phyloP scores from a whole-genome alignment of 1,140 invertebrate species.

The Orchesella cincta region DNA sequence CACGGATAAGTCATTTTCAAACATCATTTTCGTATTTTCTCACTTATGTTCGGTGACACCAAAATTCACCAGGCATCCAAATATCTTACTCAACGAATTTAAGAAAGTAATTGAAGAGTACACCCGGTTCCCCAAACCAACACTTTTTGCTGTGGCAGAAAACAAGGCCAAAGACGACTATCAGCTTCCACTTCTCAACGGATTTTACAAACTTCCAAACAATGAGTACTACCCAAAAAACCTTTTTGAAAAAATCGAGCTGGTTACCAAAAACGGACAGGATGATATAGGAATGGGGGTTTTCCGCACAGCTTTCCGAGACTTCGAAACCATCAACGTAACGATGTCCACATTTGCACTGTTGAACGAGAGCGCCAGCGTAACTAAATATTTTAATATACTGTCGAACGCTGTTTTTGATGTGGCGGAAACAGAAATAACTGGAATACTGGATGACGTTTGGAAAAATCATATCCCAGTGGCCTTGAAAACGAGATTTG shows the following conservation, averaged over 20 bases:
- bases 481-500: conserved; percentile 7
- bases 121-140: conserved; percentile 32
- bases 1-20: conserved; percentile 28
- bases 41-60: conserved; percentile 31
- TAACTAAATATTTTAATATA: neutral
- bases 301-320: conserved; percentile 23
- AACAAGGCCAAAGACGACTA: conserved; percentile 17
- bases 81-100: neutral
- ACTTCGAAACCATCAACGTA: conserved; percentile 24
- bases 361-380: neutral
- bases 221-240: conserved; percentile 37
- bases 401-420: neutral
- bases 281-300: conserved; percentile 22
- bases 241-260: conserved; percentile 33
- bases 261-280: neutral
- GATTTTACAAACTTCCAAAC: conserved; percentile 34
- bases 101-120: conserved; percentile 23
- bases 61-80: neutral
- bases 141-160: conserved; percentile 14
- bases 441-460: neutral
- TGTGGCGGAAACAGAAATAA: conserved; percentile 12
- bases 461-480: neutral
- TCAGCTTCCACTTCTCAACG: conserved; percentile 3
- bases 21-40: conserved; percentile 38
- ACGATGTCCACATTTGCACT: neutral